Percentiles rank a stretch among this genome's conserved stretches.
These are phyloP conservation scores for Hypanus sabinus DNA, from an alignment of 2,113 vertebrate genomes.

Conservation along the genomic window DNA sequence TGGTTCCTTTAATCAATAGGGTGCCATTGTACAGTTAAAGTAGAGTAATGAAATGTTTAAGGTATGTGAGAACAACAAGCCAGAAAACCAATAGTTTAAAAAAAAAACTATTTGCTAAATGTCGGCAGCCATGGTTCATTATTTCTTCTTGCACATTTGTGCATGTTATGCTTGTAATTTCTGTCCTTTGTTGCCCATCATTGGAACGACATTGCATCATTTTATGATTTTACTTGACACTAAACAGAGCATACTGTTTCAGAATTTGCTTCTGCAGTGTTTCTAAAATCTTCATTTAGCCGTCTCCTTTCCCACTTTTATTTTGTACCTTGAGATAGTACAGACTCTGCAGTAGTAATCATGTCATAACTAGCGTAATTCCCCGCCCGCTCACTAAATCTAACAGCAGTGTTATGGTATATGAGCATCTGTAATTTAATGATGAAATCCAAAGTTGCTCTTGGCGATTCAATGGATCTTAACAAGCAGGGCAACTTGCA, in stretches of 20 bases:
- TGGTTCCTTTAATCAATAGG: neutral
- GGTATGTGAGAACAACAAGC: neutral
- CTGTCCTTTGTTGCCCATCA: neutral
- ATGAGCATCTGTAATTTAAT: too few relatives aligned
- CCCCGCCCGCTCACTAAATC: too few relatives aligned
- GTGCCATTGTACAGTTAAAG: neutral
- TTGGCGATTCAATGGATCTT: too few relatives aligned
- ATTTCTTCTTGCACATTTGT: neutral
- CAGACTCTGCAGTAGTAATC: too few relatives aligned
- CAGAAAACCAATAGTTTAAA: neutral
- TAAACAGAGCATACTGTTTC: neutral
- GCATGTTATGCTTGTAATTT: neutral
- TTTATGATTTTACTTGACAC: neutral
- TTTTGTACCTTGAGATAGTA: neutral
- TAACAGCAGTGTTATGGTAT: too few relatives aligned
- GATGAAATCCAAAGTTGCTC: too few relatives aligned
- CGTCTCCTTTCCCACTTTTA: neutral
- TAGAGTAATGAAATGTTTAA: neutral
- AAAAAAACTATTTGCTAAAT: neutral
- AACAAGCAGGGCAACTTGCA: too few relatives aligned
- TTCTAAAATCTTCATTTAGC: neutral
- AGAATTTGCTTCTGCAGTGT: neutral
- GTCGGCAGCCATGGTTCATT: neutral
- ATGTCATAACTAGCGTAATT: too few relatives aligned
- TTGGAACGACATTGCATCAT: neutral